Evolutionary conservation across 2,113 vertebrate genomes (phyloP).

Genomic region (Dermatemys mawii): DNA sequence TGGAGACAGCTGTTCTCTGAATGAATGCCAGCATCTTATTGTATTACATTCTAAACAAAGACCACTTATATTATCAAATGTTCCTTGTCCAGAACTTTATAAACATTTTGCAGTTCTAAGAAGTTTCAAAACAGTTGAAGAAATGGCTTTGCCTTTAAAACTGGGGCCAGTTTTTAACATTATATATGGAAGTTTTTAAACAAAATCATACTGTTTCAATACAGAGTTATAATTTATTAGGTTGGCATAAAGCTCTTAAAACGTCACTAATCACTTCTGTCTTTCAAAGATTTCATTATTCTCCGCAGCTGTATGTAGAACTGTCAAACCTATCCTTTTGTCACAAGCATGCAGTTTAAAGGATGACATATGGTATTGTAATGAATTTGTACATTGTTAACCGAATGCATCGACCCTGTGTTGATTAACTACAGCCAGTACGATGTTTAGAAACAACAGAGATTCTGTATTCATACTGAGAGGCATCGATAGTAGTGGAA

Average conservation of each 20-base stretch:
- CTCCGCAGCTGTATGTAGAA: background rate
- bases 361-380: background rate
- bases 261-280: background rate
- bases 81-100: background rate
- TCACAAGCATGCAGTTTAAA: background rate
- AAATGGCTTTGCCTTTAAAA: background rate
- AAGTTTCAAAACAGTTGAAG: background rate
- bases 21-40: background rate
- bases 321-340: background rate
- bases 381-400: background rate
- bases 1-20: background rate
- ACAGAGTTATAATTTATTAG: background rate
- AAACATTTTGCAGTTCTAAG: background rate
- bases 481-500: background rate
- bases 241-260: background rate
- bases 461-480: background rate
- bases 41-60: slow-evolving; percentile 1
- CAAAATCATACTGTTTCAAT: background rate
- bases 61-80: background rate
- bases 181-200: background rate
- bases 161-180: background rate
- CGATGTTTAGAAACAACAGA: background rate
- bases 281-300: background rate
- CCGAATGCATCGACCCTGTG: background rate
- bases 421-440: background rate